phyloP scores from a whole-genome alignment of 2,888 invertebrate species.

The Geotrupes spiniger region DNA sequence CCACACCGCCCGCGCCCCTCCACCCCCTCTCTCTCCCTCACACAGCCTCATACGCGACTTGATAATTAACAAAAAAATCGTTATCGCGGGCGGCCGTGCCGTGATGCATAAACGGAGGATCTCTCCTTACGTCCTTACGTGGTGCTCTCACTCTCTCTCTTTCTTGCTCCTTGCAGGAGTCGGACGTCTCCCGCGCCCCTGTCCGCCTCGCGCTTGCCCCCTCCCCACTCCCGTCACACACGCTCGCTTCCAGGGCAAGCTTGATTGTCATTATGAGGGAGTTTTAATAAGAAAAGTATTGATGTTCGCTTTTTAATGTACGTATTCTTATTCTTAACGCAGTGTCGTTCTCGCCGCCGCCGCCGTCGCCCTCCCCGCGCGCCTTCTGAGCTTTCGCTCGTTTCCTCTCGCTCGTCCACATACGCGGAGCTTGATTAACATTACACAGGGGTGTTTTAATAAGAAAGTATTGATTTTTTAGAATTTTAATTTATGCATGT shows the following conservation, averaged over 20 bases:
- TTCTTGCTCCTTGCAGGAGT: slow-evolving; percentile 11
- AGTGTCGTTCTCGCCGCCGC: slow-evolving; percentile 31
- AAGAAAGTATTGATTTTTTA: slow-evolving; percentile 48
- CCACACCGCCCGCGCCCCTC: slow-evolving; percentile 40
- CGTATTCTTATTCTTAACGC: slow-evolving; percentile 50
- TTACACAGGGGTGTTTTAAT: slow-evolving; percentile 45
- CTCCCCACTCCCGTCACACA: slow-evolving; percentile 32
- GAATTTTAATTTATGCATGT: slow-evolving; percentile 49
- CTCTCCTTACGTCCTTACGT: slow-evolving; percentile 42
- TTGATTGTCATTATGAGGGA: slow-evolving; percentile 51
- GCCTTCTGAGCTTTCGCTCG: slow-evolving; percentile 9
- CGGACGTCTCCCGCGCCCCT: slow-evolving; percentile 24
- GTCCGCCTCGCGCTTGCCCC: slow-evolving; percentile 28
- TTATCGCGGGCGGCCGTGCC: slow-evolving; percentile 52
- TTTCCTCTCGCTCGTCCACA: slow-evolving; percentile 31
- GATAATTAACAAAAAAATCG: slow-evolving; percentile 54
- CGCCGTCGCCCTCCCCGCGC: slow-evolving; percentile 6
- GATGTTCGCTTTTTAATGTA: slow-evolving; percentile 51
- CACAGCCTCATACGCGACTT: slow-evolving; percentile 51
- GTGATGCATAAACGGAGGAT: slow-evolving; percentile 50
- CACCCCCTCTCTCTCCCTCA: slow-evolving; percentile 38
- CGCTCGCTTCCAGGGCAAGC: slow-evolving; percentile 42
- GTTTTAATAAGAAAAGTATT: slow-evolving; percentile 53
- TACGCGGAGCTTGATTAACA: slow-evolving; percentile 44
- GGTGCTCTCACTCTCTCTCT: slow-evolving; percentile 18